Base-by-base conservation (phyloP, 2,888 invertebrate genomes). In the Metalampra italica region DNA sequence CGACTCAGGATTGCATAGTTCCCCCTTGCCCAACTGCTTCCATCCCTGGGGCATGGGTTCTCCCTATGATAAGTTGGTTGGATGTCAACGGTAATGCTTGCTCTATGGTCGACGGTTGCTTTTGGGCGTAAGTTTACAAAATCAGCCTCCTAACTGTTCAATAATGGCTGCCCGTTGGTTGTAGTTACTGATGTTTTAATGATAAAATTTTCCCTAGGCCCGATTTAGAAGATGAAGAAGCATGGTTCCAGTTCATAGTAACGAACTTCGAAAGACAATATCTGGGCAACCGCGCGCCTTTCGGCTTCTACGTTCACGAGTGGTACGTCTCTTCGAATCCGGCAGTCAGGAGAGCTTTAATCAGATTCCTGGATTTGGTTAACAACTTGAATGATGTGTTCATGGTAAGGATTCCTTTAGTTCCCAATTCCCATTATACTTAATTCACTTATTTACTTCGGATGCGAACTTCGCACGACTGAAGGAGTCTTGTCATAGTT, bases 221-320 rank as follows among this genome's bases (percentile, higher is more conserved):
- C 0, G 53, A 56, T 9, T 52, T 56, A 0, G 46, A 53, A 1
- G 83, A 91, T 30, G 83, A 85, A 13, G 78, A 91, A 0, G 89
- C 73, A 0, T 78, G 93, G 53, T 83, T 86, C 49, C 56, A 89
- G 0, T 93, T 93, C 75, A 91, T 94, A 60, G 71, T 90, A 45
- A 66, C 68, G 0, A 94, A 94, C 74, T 94, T 95, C 61, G 77
- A 91, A 42, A 83, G 90, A 0, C 92, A 93, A 58, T 94, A 94
- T 69, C 57, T 84, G 0, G 86, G 90, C 5, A 93, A 91, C 68
- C 84, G 91, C 0, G 92, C 94, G 5, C 94, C 94, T 0, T 93
- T 93, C 64, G 93, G 93, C 1, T 88, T 93, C 60, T 93, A 90
- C 67, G 73, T 93, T 43, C 94, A 94, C 65, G 92, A 93, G 3